These are phyloP conservation scores for Stegodyphus mimosarum DNA, from an alignment of 1,140 invertebrate species.

Conservation along the genomic window DNA sequence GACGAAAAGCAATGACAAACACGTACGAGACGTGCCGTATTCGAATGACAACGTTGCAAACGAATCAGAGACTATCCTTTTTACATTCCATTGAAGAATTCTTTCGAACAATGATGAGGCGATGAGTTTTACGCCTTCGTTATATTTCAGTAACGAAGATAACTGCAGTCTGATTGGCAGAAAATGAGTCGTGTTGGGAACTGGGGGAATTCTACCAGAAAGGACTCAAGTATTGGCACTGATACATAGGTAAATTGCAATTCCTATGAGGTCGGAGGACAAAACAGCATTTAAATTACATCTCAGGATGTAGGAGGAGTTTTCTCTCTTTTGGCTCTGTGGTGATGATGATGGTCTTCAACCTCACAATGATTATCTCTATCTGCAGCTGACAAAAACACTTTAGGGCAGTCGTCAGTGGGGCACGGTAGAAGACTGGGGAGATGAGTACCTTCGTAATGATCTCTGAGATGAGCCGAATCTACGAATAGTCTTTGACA, in stretches of 20 bases:
- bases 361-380: constrained; percentile 39
- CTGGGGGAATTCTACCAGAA: background rate
- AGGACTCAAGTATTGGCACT: constrained; percentile 3
- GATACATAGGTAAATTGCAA: background rate
- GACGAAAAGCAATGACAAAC: too few species aligned
- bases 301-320: constrained; percentile 27
- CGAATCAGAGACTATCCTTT: background rate
- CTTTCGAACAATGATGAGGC: background rate
- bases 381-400: constrained; percentile 71
- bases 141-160: too few species aligned
- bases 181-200: background rate
- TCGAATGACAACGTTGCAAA: background rate
- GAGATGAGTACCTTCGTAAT: constrained; percentile 76
- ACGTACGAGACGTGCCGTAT: background rate
- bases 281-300: background rate
- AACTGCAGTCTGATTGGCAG: background rate
- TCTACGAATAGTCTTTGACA: constrained; percentile 74
- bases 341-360: constrained; percentile 49
- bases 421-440: constrained; percentile 63
- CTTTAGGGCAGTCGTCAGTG: constrained; percentile 82
- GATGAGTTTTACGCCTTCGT: too few species aligned
- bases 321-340: constrained; percentile 26
- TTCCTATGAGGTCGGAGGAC: background rate
- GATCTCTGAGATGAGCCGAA: constrained; percentile 73
- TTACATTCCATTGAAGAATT: background rate